phyloP scores from a whole-genome alignment of 2,888 invertebrate species.

The Cordilura impudica region DNA sequence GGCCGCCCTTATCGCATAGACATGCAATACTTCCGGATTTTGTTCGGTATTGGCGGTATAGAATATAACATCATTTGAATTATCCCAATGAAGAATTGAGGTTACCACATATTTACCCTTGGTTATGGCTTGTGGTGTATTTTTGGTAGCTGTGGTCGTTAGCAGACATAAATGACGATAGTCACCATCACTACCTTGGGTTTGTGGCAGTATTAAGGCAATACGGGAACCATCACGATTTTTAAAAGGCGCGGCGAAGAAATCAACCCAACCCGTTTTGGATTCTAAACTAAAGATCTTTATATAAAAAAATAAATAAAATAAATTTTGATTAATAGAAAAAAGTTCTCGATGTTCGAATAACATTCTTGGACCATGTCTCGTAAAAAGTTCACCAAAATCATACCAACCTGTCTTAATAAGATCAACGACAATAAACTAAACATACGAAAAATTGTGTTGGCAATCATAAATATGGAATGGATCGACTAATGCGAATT shows the following conservation, averaged over 20 bases:
- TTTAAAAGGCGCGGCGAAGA: slow-evolving; percentile 85
- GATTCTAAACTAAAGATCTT: slow-evolving; percentile 72
- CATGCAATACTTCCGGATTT: slow-evolving; percentile 88
- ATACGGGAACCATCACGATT: slow-evolving; percentile 84
- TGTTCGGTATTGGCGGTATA: slow-evolving; percentile 88
- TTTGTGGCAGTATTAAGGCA: slow-evolving; percentile 86
- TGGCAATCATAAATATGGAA: no score
- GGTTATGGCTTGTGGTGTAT: slow-evolving; percentile 79
- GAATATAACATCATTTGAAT: slow-evolving; percentile 83
- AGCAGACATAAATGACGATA: slow-evolving; percentile 84
- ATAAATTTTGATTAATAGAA: neutral
- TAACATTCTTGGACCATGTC: neutral
- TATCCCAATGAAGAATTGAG: slow-evolving; percentile 86
- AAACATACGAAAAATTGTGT: no score
- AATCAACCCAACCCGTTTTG: slow-evolving; percentile 87
- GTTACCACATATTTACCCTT: slow-evolving; percentile 84
- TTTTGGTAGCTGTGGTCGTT: slow-evolving; percentile 74
- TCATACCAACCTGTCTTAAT: neutral
- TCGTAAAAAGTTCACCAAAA: neutral
- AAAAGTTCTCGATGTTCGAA: neutral
- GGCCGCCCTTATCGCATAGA: slow-evolving; percentile 84
- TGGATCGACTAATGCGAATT: slow-evolving; percentile 46
- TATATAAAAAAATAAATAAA: neutral
- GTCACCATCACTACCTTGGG: slow-evolving; percentile 78
- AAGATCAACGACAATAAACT: neutral